Evolutionary conservation across 2,113 vertebrate species (phyloP).

Genomic region (Rhinoptilus africanus): DNA sequence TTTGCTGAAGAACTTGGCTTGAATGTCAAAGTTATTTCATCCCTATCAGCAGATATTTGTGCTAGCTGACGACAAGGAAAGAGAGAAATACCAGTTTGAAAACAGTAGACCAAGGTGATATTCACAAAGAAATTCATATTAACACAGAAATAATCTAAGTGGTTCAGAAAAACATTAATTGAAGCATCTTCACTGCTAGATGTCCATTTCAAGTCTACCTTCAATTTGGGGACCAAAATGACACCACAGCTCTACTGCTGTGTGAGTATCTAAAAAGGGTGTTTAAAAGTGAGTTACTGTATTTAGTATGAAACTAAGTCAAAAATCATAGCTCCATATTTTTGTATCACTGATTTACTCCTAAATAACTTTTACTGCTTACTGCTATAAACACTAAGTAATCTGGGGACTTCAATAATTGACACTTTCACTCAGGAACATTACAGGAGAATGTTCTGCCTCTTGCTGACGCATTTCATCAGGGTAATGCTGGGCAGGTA

Average conservation of each 20-base stretch:
- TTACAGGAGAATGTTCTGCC: background rate
- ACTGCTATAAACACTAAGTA: background rate
- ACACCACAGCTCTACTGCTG: background rate
- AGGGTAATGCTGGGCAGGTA: background rate
- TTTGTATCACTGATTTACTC: background rate
- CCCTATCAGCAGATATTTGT: background rate
- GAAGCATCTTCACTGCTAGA: background rate
- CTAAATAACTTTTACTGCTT: background rate
- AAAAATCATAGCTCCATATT: background rate
- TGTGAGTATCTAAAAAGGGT: background rate
- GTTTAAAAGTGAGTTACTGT: background rate
- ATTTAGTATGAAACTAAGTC: background rate
- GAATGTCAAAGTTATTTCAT: background rate
- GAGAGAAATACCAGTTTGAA: background rate
- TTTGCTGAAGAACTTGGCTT: background rate
- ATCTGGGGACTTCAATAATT: background rate
- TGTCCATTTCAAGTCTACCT: background rate
- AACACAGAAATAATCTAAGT: background rate
- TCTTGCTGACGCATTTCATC: background rate
- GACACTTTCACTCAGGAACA: background rate
- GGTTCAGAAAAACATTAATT: background rate
- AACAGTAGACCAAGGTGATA: background rate
- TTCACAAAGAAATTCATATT: background rate
- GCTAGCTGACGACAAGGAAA: background rate
- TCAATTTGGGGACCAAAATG: background rate